Evolutionary conservation across 2,113 vertebrate species (phyloP), one percentile per base, ranked within the genome.

Genomic region (Limnothrissa miodon): DNA sequence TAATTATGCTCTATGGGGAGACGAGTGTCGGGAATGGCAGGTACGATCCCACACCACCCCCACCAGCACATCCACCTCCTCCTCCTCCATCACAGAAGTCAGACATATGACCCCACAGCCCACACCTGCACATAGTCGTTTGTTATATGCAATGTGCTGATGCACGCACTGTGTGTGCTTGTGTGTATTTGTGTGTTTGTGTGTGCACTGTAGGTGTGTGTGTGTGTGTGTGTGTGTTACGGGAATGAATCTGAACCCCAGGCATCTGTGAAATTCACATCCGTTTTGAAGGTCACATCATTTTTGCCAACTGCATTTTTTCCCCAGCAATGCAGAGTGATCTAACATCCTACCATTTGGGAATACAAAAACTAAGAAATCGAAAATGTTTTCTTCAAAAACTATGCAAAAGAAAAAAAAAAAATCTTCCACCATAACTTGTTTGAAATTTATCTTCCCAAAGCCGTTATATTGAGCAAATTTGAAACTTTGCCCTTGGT

Each of bases 171-270:
- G 78, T 62, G 82, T 44, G 46, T 56, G 82, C 79, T 78, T 79
- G 82, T 82, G 66, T 78, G 45, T 51, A 66, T 78, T 44, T 83
- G 78, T 36, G 74, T 56, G 82, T 59, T n/a, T n/a, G n/a, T n/a
- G n/a, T n/a, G n/a, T n/a, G n/a, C n/a, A n/a, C n/a, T n/a, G 82
- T 59, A 23, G 33, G 48, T 59, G 51, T 81, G 80, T 81, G 51
- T 59, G 48, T 59, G 33, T 39, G 80, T 59, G 48, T 59, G 51
- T 81, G 80, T 62, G n/a, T 62, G 80, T 44, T 56, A 6, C 4
- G 21, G 51, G 21, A 56, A 56, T 56, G 51, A 56, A 56, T 56
- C 51, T 56, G 23, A 56, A 56, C 51, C 51, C 21, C 51, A 56
- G 51, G 51, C 51, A 23, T 23, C 5, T 53, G 48, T 23, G 51